Evolutionary conservation across 2,888 invertebrate genomes (phyloP), one percentile per base, ranked within the genome.

Genomic region (Ormyrus pomaceus): DNA sequence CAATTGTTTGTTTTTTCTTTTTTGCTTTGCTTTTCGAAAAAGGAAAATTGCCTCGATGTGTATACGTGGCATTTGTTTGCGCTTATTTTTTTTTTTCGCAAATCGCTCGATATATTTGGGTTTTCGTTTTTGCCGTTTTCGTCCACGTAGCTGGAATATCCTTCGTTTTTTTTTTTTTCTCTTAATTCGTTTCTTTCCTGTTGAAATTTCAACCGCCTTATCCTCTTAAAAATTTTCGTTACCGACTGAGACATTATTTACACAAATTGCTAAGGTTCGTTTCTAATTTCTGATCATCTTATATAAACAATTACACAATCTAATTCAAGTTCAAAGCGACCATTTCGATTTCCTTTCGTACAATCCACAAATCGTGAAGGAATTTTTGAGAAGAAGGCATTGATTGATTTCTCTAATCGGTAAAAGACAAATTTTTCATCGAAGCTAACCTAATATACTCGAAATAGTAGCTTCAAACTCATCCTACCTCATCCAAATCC

Each of bases 1-100:
- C 75, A 81, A 81, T 77, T 74, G 9, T 77, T 66, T 69, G 56
- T 64, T 77, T 68, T 68, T 48, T 59, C 51, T 50, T 62, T 8
- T 66, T 78, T 48, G n/a, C 50, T 61, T 61, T 58, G 46, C 3
- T 59, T 72, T 66, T 53, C 45, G 48, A 69, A 79, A 74, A 74
- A 75, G 55, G 64, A 66, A 71, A 78, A 68, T 51, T n/a, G 61
- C 53, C 78, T 75, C 56, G 64, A 69, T 69, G 69, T 69, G n/a
- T 70, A 46, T 58, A 71, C 45, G 50, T 61, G 72, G 66, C 68
- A 76, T 66, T 56, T n/a, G 10, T 76, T 66, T 53, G 66, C 66
- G 51, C 34, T 34, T 34, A 34, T 34, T 34, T 34, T 34, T 34
- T 19, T 77, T 64, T 56, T 9, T 45, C 10, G 55, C 13, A 70